phyloP scores from a whole-genome alignment of 2,888 invertebrate species.

The Orthonevra nobilis region DNA sequence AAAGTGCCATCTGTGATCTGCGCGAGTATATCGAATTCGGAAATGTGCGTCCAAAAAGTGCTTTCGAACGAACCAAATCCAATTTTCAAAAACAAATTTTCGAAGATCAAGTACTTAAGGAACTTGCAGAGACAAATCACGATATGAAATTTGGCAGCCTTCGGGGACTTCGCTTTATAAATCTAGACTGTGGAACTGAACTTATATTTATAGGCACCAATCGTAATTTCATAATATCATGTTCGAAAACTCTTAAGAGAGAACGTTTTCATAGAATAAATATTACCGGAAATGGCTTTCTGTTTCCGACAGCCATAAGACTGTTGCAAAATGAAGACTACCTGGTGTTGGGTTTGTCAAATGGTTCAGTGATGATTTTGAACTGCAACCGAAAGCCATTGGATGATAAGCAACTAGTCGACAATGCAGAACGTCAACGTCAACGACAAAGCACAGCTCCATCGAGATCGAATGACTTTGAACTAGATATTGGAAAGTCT shows the following conservation, averaged over 20 bases:
- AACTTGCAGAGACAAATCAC: constrained; percentile 75
- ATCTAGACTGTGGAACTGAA: constrained; percentile 76
- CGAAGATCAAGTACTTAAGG: constrained; percentile 77
- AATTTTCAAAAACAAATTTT: constrained; percentile 79
- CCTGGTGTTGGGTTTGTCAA: constrained; percentile 77
- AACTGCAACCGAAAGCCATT: constrained; percentile 74
- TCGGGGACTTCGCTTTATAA: constrained; percentile 77
- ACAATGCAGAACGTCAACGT: neutral
- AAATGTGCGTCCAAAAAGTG: constrained; percentile 72
- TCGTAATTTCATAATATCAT: constrained; percentile 77
- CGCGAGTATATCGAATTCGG: constrained; percentile 75
- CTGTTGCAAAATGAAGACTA: constrained; percentile 76
- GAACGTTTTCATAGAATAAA: constrained; percentile 76
- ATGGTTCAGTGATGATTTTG: constrained; percentile 78
- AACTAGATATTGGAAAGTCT: constrained; percentile 76
- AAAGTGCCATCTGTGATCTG: constrained; percentile 77
- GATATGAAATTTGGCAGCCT: constrained; percentile 71
- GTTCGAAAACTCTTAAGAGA: constrained; percentile 76
- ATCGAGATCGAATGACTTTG: constrained; percentile 22
- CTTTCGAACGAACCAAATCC: constrained; percentile 78
- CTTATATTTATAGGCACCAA: constrained; percentile 78
- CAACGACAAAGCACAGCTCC: neutral
- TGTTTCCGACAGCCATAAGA: constrained; percentile 77
- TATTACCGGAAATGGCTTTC: constrained; percentile 76
- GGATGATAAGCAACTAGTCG: neutral